Evolutionary conservation across 2,113 vertebrate species (phyloP), one percentile per base, ranked within the genome.

Genomic region (Atherinomorus stipes): DNA sequence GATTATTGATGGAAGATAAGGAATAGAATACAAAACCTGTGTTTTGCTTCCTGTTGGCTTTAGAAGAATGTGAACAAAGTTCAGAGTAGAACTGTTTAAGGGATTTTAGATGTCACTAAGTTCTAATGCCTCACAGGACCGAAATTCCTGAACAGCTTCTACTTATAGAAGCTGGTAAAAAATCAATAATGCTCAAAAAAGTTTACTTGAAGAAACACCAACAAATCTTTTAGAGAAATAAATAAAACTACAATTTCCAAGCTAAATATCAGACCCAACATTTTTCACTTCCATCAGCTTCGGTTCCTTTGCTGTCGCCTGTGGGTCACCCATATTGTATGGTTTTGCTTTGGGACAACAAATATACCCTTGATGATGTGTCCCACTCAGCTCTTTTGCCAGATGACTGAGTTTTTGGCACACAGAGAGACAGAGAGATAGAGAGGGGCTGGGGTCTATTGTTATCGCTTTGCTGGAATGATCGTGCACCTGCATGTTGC

Each of bases 381-480:
- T 85, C 80, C 51, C 78, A 76, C 86, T 92, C 90, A 91, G 91
- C 91, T 92, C 69, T 92, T 91, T 92, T 91, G 83, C 86, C 89
- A 89, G 85, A 76, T 79, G 78, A 85, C 66, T 87, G 81, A 64
- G 25, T 85, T 85, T 86, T 86, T 71, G 81, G 76, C 74, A 72
- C 60, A 69, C 51, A 64, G 25, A 65, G 40, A n/a, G 64, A 25
- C 47, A 61, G 65, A 59, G 50, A 38, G 67, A 56, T 56, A 38
- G 42, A 56, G 34, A 51, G 60, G 54, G 51, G 62, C n/a, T 45
- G 73, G 54, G 42, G 40, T 40, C 67, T 67, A 90, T 91, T 92
- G 90, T 93, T 87, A 72, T 81, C 65, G 64, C 49, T 79, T 86
- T 91, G 86, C 90, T 92, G 85, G 91, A 91, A 93, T 88, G 74